A percentile compares a stretch with the other conserved stretches of the same genome.
These are phyloP conservation scores for Pygmarrhopalites habei DNA, from an alignment of 1,140 invertebrate species.

Conservation along the genomic window DNA sequence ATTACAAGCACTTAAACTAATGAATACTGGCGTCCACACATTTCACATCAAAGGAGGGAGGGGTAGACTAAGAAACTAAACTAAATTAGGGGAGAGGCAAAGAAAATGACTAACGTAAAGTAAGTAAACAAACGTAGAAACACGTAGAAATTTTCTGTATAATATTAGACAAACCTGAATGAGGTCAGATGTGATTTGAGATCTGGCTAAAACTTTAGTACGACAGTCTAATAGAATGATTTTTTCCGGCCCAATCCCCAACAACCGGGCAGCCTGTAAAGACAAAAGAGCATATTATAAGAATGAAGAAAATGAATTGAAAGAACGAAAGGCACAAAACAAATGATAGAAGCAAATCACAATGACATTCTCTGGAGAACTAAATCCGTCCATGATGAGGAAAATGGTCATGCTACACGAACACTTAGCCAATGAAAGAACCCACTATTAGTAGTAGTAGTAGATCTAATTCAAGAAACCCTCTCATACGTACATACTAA, in stretches of 20 bases:
- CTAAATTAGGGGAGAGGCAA: too few species aligned
- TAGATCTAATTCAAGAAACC: too few species aligned
- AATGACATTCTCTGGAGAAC: not conserved
- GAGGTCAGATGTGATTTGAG: conserved; percentile 56
- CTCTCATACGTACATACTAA: too few species aligned
- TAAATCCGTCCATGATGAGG: not conserved
- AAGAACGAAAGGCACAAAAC: not conserved
- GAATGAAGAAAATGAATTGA: too few species aligned
- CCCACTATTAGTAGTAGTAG: too few species aligned
- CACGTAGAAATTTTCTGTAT: too few species aligned
- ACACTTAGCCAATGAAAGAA: too few species aligned
- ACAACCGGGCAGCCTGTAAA: conserved; percentile 54
- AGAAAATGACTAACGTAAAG: too few species aligned
- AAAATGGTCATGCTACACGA: too few species aligned
- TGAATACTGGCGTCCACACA: conserved; percentile 17
- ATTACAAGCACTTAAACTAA: not conserved
- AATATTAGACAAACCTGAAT: conserved; percentile 48
- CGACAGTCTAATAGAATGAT: conserved; percentile 59
- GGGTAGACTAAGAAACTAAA: too few species aligned
- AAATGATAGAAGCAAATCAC: not conserved
- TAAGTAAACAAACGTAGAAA: too few species aligned
- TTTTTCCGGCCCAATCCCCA: conserved; percentile 56
- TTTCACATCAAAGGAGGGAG: too few species aligned
- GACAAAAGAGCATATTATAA: not conserved
- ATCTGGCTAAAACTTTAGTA: conserved; percentile 54